These are phyloP conservation scores for Mesodorylaimus sp. DNA, from an alignment of 2,888 invertebrate genomes.

Conservation along the genomic window DNA sequence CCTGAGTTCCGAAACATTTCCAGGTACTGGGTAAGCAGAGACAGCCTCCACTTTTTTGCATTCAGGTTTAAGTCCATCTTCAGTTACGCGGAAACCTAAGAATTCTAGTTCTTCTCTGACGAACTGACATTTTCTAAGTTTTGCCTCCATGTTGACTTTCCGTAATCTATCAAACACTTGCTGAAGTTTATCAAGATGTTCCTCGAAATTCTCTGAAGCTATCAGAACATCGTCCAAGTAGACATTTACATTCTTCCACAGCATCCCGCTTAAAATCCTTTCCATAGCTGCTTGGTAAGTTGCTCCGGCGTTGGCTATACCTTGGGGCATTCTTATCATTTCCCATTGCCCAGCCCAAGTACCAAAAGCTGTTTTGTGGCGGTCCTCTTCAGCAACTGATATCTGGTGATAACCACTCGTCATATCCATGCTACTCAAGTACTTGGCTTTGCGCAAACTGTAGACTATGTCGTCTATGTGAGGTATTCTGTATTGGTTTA, in stretches of 20 bases:
- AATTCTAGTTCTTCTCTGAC: slow-evolving; percentile 9
- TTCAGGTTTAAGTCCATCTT: slow-evolving; percentile 6
- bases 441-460: slow-evolving; percentile 6
- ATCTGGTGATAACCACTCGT: slow-evolving; percentile 14
- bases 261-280: slow-evolving; percentile 11
- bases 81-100: slow-evolving; percentile 10
- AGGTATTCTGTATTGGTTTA: slow-evolving; percentile 11
- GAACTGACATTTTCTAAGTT: slow-evolving; percentile 17
- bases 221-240: slow-evolving; percentile 19
- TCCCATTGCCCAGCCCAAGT: slow-evolving; percentile 15
- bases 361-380: slow-evolving; percentile 16
- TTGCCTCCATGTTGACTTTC: slow-evolving; percentile 14
- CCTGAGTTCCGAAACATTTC: slow-evolving; percentile 1
- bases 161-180: slow-evolving; percentile 14
- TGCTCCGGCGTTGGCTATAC: slow-evolving; percentile 15
- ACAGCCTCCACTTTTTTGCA: slow-evolving; percentile 1
- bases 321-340: slow-evolving; percentile 19
- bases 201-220: slow-evolving; percentile 13
- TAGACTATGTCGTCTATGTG: slow-evolving; percentile 11
- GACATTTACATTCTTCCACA: slow-evolving; percentile 13
- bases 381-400: slow-evolving; percentile 11
- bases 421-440: slow-evolving; percentile 13
- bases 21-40: slow-evolving; percentile 3
- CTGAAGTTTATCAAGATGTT: slow-evolving; percentile 12
- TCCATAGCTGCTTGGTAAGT: slow-evolving; percentile 18